Base-by-base conservation (phyloP, 2,797 vertebrate genomes). In the Enteromius radiatus region DNA sequence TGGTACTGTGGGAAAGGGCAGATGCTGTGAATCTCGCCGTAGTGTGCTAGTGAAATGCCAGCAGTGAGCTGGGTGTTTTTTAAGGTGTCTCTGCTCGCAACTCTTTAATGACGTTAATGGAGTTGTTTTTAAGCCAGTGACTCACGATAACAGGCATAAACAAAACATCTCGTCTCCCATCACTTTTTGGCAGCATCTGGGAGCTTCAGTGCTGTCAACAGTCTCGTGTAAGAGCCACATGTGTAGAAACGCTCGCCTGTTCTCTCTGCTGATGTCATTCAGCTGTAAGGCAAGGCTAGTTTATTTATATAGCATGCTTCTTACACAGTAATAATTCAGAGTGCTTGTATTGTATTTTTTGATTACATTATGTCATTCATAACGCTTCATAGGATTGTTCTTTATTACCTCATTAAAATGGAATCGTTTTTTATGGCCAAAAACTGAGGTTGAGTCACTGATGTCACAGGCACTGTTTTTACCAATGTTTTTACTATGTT, bases 131-230 rank as follows among this genome's bases (percentile, higher is more conserved):
- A 45, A 78, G 47, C 23, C 61, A 67, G 38, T 78, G 75, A 82
- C 59, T 85, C 79, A 78, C 11, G 2, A 38, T 67, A 61, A 78
- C 61, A 78, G 36, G 59, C 56, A 74, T 63, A 67, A 71, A 61
- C 45, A 43, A 85, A 78, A 41, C 47, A 78, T 43, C 68, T 77
- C 54, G 31, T 78, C 59, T 64, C 21, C 23, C 54, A 70, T 75
- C 67, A 45, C n/a, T 69, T 52, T 11, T 76, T 43, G 45, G 45
- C 59, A 54, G 68, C 59, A 52, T 76, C 43, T 69, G 21, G 36
- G 11, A 49, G 47, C 23, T 23, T 28, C 36, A n/a, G 2, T 49
- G 23, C 17, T 54, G n/a, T 28, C 14, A 33, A 69, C 61, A 38
- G 33, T 36, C 41, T 33, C 65, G 7, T 31, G 23, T n/a, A 41